Conservation (phyloP, 2,888 invertebrate genomes). For the Sthenelais limicola region DNA sequence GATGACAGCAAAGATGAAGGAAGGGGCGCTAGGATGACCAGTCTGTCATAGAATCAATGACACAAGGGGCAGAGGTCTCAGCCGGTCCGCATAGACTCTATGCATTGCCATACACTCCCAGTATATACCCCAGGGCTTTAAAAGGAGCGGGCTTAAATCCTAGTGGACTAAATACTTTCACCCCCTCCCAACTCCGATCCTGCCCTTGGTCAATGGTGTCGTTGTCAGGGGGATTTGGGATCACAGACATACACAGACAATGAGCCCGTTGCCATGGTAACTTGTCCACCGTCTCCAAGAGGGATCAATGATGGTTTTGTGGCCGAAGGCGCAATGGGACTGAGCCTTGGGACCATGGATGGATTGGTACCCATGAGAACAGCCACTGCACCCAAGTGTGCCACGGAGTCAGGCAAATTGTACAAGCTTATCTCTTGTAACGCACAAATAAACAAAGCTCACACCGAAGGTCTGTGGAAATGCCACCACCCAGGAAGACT, state of each 20-base stretch:
- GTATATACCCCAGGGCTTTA: background rate
- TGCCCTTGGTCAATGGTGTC: slow-evolving; percentile 29
- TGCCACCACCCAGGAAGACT: no score
- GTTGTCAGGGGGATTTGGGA: slow-evolving; percentile 34
- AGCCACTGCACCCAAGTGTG: no score
- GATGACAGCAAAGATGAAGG: slow-evolving; percentile 26
- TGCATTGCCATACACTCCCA: background rate
- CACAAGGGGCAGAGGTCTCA: background rate
- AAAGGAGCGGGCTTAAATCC: no score
- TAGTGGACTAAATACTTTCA: no score
- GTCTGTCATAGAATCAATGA: slow-evolving; percentile 35
- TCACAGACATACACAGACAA: slow-evolving; percentile 39
- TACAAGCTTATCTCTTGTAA: no score
- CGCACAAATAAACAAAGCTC: no score
- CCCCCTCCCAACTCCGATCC: slow-evolving; percentile 1
- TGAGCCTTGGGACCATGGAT: background rate
- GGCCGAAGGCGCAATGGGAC: background rate
- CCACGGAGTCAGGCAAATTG: no score
- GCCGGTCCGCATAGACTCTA: background rate
- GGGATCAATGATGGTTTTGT: slow-evolving; percentile 32
- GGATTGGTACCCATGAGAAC: no score
- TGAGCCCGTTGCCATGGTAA: slow-evolving; percentile 32
- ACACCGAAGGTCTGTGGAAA: no score
- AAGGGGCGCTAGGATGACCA: slow-evolving; percentile 7
- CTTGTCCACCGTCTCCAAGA: slow-evolving; percentile 6